phyloP scores from a whole-genome alignment of 2,888 invertebrate genomes.

The Rhyacophila evoluta region DNA sequence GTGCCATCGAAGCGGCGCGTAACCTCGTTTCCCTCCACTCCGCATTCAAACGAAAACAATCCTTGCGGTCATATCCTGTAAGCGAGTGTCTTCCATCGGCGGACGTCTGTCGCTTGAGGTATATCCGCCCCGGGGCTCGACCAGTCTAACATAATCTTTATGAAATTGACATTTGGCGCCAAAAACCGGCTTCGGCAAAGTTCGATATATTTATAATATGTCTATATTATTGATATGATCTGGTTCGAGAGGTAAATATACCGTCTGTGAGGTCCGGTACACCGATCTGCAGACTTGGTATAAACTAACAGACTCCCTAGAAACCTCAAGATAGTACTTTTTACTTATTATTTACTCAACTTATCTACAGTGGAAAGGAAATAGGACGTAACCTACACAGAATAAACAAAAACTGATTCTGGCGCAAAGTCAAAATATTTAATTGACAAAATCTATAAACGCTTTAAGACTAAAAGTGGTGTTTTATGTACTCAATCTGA shows the following conservation, averaged over 20 bases:
- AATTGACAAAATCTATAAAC: no score
- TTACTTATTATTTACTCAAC: no score
- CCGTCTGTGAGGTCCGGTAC: not conserved
- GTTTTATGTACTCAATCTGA: no score
- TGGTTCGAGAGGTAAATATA: conserved; percentile 35
- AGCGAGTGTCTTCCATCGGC: not conserved
- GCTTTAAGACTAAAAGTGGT: no score
- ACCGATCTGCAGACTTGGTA: no score
- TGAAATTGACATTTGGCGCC: conserved; percentile 49
- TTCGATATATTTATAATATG: conserved; percentile 33
- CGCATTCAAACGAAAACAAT: not conserved
- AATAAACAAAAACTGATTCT: no score
- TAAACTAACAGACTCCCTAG: no score
- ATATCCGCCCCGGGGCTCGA: not conserved
- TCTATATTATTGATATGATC: conserved; percentile 45
- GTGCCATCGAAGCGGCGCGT: not conserved
- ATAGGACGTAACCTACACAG: no score
- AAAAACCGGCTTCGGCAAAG: conserved; percentile 41
- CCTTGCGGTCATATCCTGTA: conserved; percentile 4
- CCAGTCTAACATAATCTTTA: conserved; percentile 41
- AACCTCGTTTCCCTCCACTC: not conserved
- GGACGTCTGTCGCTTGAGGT: conserved; percentile 26
- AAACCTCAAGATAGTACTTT: no score
- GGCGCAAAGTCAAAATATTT: no score
- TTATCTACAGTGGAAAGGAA: no score